Evolutionary conservation across 2,113 vertebrate species (phyloP), one percentile per base, ranked within the genome.

Genomic region (Cinclus mexicanus): DNA sequence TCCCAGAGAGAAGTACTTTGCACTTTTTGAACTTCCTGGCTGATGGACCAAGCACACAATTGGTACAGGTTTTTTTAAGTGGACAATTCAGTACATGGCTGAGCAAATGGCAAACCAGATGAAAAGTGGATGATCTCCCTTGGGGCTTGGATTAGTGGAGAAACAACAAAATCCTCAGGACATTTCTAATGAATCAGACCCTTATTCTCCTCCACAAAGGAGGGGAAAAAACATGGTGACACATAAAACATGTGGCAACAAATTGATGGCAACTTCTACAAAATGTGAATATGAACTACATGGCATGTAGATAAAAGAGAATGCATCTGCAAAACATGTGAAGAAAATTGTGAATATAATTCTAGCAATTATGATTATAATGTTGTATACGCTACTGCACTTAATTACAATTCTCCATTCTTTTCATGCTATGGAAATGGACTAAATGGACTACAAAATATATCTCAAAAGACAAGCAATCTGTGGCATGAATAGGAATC

Each of bases 381-480:
- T 15, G 22, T 89, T 93, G 88, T 49, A 29, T 74, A 94, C 0
- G 3, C 53, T 68, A 94, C 89, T 94, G 94, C 90, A 95, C 96
- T 97, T 97, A 97, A 97, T 97, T 97, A 91, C 93, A 92, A 94
- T 80, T 94, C 50, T 77, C 87, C 80, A 39, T 96, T 97, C 96
- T 97, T 97, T 97, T 97, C 94, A 92, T 88, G 77, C 70, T 79
- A 92, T 94, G 94, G 86, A 97, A 97, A 97, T 71, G 93, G 97
- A 94, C 97, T 97, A 96, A 97, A 97, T 90, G 95, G 94, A 95
- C 96, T 67, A 87, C 94, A 97, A 97, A 97, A 95, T 92, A 61
- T 94, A 96, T 98, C 96, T 97, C 94, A 96, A 97, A 97, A 97
- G 96, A 96, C 78, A 95, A 96, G 83, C 95, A 96, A 97, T 97